Percentiles rank a stretch among this genome's conserved stretches.
Conservation (phyloP, 1,140 invertebrate genomes). For the Ceratina calcarata region DNA sequence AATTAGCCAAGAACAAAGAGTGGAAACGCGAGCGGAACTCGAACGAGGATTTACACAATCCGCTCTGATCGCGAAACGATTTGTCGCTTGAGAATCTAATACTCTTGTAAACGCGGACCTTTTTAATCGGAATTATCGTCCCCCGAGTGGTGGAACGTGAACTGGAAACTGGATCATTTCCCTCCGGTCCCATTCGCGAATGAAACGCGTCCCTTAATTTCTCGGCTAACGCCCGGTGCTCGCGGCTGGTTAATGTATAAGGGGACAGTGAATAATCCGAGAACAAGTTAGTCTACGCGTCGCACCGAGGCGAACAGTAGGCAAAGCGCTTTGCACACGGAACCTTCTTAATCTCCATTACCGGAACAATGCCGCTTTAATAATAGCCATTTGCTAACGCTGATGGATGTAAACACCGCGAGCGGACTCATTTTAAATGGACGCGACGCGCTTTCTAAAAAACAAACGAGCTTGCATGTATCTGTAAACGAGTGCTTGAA, state of each 20-base stretch:
- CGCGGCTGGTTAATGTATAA: slow-evolving; percentile 13
- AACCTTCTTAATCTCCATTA: slow-evolving; percentile 46
- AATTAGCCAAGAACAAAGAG: slow-evolving; percentile 17
- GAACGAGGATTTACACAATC: neutral
- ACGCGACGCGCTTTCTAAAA: slow-evolving; percentile 1
- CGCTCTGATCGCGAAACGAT: neutral
- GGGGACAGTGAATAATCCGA: slow-evolving; percentile 41
- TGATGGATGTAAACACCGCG: slow-evolving; percentile 8
- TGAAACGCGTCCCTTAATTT: slow-evolving; percentile 18
- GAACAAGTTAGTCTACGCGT: slow-evolving; percentile 23
- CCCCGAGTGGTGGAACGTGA: neutral
- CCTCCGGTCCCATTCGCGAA: neutral
- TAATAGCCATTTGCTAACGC: slow-evolving; percentile 36
- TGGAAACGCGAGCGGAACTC: neutral
- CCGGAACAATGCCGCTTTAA: slow-evolving; percentile 40
- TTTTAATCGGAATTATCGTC: neutral
- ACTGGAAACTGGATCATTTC: neutral
- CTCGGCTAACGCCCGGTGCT: neutral
- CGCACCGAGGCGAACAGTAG: neutral
- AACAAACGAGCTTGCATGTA: neutral
- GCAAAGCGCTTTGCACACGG: slow-evolving; percentile 27
- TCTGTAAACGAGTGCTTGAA: too few relatives aligned
- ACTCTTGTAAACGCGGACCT: neutral
- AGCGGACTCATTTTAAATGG: neutral
- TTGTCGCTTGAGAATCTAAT: neutral